Percentiles rank a stretch among this genome's conserved stretches.
Conservation (phyloP, 1,140 invertebrate species). For the Scaptomyza graminum region DNA sequence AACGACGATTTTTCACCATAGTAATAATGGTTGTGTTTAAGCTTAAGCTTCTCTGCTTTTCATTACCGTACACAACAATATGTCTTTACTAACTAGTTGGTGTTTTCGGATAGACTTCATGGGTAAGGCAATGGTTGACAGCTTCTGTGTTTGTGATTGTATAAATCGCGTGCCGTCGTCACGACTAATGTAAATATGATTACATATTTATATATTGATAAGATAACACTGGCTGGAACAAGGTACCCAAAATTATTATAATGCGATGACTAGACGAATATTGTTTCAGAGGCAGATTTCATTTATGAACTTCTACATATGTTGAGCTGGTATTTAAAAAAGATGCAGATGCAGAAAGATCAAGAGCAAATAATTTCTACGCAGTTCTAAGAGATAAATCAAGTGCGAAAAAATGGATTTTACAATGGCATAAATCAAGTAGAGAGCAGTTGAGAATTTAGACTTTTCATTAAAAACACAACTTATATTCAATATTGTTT, state of each 20-base stretch:
- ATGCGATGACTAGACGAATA: slow-evolving; percentile 13
- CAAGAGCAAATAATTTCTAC: no score
- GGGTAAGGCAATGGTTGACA: slow-evolving; percentile 1
- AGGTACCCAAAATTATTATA: slow-evolving; percentile 11
- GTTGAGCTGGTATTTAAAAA: no score
- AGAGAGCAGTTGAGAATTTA: no score
- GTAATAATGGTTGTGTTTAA: slow-evolving; percentile 1
- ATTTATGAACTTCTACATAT: neutral
- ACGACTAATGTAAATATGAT: slow-evolving; percentile 20
- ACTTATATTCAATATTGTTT: no score
- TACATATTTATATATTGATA: slow-evolving; percentile 14
- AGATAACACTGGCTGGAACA: slow-evolving; percentile 13
- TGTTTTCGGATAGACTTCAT: neutral
- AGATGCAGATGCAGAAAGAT: no score
- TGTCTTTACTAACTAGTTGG: slow-evolving; percentile 14
- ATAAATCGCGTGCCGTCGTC: slow-evolving; percentile 22
- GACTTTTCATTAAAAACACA: no score
- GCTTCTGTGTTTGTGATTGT: slow-evolving; percentile 22
- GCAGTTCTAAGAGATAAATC: no score
- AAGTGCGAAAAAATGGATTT: no score
- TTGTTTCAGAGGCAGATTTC: neutral
- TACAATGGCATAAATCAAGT: no score
- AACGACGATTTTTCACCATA: slow-evolving; percentile 48
- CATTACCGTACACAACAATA: slow-evolving; percentile 20
- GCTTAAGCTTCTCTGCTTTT: neutral